Percentiles rank a stretch among this genome's conserved stretches.
Conservation (phyloP, 2,797 vertebrate genomes). For the Scomberomorus guttatus region DNA sequence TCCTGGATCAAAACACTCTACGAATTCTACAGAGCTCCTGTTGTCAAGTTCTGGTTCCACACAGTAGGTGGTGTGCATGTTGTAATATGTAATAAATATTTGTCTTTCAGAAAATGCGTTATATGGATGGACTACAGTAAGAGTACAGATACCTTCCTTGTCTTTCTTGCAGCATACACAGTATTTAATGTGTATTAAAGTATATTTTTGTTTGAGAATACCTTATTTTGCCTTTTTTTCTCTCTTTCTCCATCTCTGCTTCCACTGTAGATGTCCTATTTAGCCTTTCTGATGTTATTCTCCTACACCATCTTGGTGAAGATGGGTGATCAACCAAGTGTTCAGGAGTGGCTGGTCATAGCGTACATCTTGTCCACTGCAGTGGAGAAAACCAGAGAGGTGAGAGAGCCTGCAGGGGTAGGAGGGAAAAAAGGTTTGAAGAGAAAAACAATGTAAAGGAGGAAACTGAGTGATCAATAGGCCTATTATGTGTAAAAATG, state of each 20-base stretch:
- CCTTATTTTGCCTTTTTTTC: background rate
- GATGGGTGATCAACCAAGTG: constrained; percentile 90
- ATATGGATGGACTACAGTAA: background rate
- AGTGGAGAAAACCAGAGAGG: constrained; percentile 95
- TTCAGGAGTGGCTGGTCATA: constrained; percentile 94
- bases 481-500: background rate
- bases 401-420: constrained; percentile 70
- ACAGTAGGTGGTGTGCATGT: constrained; percentile 84
- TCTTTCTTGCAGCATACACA: background rate
- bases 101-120: background rate
- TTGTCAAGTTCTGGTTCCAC: constrained; percentile 99
- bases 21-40: constrained; percentile 96
- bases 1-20: constrained; percentile 89
- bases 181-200: background rate
- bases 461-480: background rate
- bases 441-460: background rate
- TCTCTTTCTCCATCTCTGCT: background rate
- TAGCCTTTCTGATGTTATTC: constrained; percentile 95
- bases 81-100: background rate
- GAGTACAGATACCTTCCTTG: background rate
- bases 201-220: background rate
- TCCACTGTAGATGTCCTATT: constrained; percentile 90
- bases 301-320: constrained; percentile 94
- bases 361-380: constrained; percentile 93
- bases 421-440: background rate